A percentile compares a stretch with the other conserved stretches of the same genome.
Conservation (phyloP, 2,797 vertebrate species). For the Poeciliopsis turneri region DNA sequence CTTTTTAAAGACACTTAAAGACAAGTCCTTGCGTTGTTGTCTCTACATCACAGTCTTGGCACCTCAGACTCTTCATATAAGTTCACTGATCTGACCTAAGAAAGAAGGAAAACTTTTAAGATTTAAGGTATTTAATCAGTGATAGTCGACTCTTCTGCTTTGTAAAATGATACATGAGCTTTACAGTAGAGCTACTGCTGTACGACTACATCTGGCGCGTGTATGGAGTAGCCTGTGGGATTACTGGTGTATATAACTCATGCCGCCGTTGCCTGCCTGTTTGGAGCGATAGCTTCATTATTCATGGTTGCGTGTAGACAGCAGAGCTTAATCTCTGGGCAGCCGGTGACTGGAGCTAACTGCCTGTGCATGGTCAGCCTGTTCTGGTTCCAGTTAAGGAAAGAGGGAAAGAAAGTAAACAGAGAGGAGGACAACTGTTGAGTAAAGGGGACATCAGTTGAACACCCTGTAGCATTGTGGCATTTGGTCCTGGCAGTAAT, state of each 20-base stretch:
- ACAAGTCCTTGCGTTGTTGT: neutral
- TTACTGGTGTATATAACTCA: constrained; percentile 69
- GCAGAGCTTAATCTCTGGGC: constrained; percentile 78
- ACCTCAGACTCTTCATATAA: constrained; percentile 16
- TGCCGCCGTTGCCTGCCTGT: constrained; percentile 74
- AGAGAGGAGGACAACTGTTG: constrained; percentile 30
- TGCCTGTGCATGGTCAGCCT: constrained; percentile 63
- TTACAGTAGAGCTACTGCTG: constrained; percentile 48
- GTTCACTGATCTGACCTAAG: constrained; percentile 21
- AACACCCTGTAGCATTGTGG: constrained; percentile 39
- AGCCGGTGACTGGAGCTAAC: constrained; percentile 64
- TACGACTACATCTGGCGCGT: constrained; percentile 48
- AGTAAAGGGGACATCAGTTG: constrained; percentile 52
- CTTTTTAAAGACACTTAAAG: constrained; percentile 14
- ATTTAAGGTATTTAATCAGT: constrained; percentile 20
- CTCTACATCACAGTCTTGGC: constrained; percentile 13
- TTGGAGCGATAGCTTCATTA: constrained; percentile 82
- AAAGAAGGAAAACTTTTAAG: constrained; percentile 5
- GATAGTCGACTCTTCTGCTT: constrained; percentile 31
- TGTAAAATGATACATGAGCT: constrained; percentile 62
- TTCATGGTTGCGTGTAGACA: constrained; percentile 84
- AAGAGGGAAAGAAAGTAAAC: constrained; percentile 32
- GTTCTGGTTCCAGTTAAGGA: constrained; percentile 48
- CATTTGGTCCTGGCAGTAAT: constrained; percentile 76
- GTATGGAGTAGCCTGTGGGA: constrained; percentile 61